phyloP scores from a whole-genome alignment of 1,140 invertebrate species.

The Procambarus clarkii region DNA sequence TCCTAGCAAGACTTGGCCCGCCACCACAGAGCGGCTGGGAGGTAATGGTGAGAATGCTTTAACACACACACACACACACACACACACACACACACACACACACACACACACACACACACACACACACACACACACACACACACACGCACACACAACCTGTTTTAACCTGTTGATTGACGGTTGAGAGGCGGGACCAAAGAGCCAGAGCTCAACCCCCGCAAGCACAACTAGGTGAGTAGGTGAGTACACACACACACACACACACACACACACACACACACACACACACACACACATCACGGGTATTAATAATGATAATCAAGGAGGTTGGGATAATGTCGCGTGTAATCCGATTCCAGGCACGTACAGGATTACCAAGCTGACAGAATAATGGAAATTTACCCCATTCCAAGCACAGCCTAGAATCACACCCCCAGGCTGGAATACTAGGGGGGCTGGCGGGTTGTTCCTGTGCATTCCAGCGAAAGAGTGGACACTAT shows the following conservation, averaged over 20 bases:
- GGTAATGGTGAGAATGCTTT: constrained; percentile 36
- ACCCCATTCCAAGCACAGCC: constrained; percentile 22
- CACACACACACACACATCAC: constrained; percentile 9
- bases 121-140: no score
- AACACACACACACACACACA: not conserved
- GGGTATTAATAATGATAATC: constrained; percentile 42
- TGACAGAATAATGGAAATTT: constrained; percentile 53
- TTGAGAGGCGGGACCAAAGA: no score
- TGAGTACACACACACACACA: no score
- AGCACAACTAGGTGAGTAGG: no score
- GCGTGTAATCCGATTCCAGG: constrained; percentile 41
- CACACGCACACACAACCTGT: no score
- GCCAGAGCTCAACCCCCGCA: no score
- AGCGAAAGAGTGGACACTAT: not conserved
- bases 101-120: not conserved
- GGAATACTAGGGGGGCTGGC: constrained; percentile 2
- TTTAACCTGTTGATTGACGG: no score
- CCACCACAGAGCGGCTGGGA: not conserved
- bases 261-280: no score
- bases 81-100: no score
- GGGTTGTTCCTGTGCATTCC: constrained; percentile 3
- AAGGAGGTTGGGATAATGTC: constrained; percentile 34
- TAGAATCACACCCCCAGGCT: constrained; percentile 23
- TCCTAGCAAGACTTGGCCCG: not conserved
- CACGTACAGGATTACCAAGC: constrained; percentile 41